Percentiles rank a stretch among this genome's conserved stretches.
These are phyloP conservation scores for Crocuta crocuta DNA, from an alignment of 2,113 vertebrate species.

Conservation along the genomic window DNA sequence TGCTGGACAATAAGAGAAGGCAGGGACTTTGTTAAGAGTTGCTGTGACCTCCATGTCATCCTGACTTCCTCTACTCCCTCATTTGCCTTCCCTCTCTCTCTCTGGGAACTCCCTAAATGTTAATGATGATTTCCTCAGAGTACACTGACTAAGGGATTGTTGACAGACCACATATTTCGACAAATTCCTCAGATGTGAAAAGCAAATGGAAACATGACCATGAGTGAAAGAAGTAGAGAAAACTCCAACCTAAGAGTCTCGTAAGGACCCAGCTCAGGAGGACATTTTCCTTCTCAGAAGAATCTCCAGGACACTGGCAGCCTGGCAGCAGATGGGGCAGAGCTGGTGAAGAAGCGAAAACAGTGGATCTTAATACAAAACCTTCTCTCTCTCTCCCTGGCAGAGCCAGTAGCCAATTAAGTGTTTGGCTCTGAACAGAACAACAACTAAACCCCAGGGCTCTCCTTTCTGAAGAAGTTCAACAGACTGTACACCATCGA, in stretches of 20 bases:
- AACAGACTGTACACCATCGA: neutral
- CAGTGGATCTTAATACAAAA: neutral
- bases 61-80: neutral
- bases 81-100: neutral
- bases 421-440: neutral
- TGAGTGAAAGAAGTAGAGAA: neutral
- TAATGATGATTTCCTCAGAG: neutral
- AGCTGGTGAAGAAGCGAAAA: neutral
- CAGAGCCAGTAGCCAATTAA: neutral
- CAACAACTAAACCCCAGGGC: neutral
- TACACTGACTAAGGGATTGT: neutral
- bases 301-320: neutral
- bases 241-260: neutral
- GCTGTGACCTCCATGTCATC: neutral
- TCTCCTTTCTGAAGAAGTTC: neutral
- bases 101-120: neutral
- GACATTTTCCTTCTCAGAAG: neutral
- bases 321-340: neutral
- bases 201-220: neutral
- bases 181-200: slow-evolving; percentile 16
- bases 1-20: neutral
- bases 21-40: neutral
- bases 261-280: neutral
- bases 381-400: neutral
- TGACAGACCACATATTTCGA: neutral